These are phyloP conservation scores for Eledona agricola DNA, from an alignment of 2,888 invertebrate species.

Conservation along the genomic window DNA sequence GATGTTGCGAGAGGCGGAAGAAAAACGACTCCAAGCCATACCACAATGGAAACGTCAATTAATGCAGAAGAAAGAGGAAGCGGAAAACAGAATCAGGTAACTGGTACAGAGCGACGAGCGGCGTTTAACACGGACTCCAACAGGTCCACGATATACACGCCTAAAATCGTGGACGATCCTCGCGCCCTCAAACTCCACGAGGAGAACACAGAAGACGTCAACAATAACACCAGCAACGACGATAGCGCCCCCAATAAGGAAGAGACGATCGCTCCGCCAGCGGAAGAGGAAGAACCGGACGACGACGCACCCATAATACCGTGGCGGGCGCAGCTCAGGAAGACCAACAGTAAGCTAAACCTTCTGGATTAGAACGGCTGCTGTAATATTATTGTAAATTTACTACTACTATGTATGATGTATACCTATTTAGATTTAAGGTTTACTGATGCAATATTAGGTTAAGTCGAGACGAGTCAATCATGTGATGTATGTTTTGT, in stretches of 20 bases:
- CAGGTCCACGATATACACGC: slow-evolving; percentile 76
- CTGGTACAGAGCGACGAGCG: slow-evolving; percentile 45
- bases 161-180: slow-evolving; percentile 72
- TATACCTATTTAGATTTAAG: slow-evolving; percentile 14
- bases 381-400: too few relatives aligned
- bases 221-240: slow-evolving; percentile 60
- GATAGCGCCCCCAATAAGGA: slow-evolving; percentile 50
- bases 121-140: neutral
- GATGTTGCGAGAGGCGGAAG: slow-evolving; percentile 83
- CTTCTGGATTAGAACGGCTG: slow-evolving; percentile 78
- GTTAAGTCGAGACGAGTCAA: slow-evolving; percentile 29
- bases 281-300: slow-evolving; percentile 63
- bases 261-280: neutral
- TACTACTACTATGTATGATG: too few relatives aligned
- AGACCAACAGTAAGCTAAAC: slow-evolving; percentile 89
- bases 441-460: slow-evolving; percentile 30
- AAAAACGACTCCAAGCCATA: slow-evolving; percentile 83
- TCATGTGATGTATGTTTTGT: slow-evolving; percentile 31
- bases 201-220: slow-evolving; percentile 51
- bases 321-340: slow-evolving; percentile 88
- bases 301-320: slow-evolving; percentile 79
- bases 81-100: slow-evolving; percentile 80
- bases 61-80: slow-evolving; percentile 81
- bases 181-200: slow-evolving; percentile 61
- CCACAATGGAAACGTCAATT: slow-evolving; percentile 95